phyloP scores from a whole-genome alignment of 2,888 invertebrate species.

The Anarsia innoxiella region DNA sequence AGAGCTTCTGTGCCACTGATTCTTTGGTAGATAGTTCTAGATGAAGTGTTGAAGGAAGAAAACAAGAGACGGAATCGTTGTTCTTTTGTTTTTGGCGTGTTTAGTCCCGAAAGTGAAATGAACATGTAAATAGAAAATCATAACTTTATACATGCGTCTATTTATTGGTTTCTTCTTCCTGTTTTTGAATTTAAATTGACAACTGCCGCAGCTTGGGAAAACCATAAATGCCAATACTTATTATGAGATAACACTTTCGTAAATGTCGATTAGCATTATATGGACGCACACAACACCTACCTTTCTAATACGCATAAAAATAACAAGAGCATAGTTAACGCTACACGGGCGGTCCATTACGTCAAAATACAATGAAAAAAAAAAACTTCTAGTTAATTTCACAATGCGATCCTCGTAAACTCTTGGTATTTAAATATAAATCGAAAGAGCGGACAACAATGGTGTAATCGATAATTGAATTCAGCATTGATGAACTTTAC shows the following conservation, averaged over 20 bases:
- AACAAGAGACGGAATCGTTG: no score
- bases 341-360: slow-evolving; percentile 57
- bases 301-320: slow-evolving; percentile 10
- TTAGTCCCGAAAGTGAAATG: no score
- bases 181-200: no score
- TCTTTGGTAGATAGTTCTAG: slow-evolving; percentile 1
- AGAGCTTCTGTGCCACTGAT: slow-evolving; percentile 37
- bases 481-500: slow-evolving; percentile 75
- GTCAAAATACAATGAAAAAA: slow-evolving; percentile 50
- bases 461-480: slow-evolving; percentile 76
- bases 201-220: no score
- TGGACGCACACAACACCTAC: not conserved
- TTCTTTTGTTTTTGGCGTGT: no score
- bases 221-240: no score
- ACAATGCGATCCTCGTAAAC: slow-evolving; percentile 71
- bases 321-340: slow-evolving; percentile 28
- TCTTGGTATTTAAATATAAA: slow-evolving; percentile 74
- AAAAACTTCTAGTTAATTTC: slow-evolving; percentile 61
- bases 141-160: no score
- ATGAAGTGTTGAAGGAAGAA: no score
- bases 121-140: no score
- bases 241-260: no score
- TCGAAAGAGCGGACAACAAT: slow-evolving; percentile 72
- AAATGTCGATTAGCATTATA: no score
- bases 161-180: no score